Evolutionary conservation across 2,888 invertebrate species (phyloP).

Genomic region (Drosophila buzzatii): DNA sequence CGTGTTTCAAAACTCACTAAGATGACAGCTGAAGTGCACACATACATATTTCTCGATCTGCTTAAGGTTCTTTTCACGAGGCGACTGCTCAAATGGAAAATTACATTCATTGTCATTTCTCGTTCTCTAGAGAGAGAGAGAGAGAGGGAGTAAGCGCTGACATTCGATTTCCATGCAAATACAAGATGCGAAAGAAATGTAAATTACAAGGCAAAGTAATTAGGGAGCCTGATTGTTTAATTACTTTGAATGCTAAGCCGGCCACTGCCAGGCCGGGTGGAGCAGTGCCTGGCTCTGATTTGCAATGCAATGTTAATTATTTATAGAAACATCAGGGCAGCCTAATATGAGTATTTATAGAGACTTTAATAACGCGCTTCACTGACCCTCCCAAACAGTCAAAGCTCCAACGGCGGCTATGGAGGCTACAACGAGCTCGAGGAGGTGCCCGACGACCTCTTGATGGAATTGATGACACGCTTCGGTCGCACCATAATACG

Average conservation of each 20-base stretch:
- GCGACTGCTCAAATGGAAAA: constrained; percentile 46
- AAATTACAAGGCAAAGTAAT: constrained; percentile 45
- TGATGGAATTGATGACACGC: constrained; percentile 90
- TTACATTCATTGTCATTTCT: constrained; percentile 37
- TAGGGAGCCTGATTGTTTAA: constrained; percentile 41
- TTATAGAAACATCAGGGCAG: constrained; percentile 32
- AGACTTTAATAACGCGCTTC: constrained; percentile 68
- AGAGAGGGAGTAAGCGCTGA: background rate
- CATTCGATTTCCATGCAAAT: constrained; percentile 52
- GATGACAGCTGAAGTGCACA: constrained; percentile 31
- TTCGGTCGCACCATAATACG: constrained; percentile 91
- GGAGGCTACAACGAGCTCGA: constrained; percentile 87
- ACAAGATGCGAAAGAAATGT: constrained; percentile 18
- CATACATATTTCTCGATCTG: constrained; percentile 1
- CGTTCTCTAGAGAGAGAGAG: background rate
- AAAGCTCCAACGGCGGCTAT: constrained; percentile 74
- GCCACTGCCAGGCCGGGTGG: background rate
- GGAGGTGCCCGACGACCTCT: constrained; percentile 92
- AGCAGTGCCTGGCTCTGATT: constrained; percentile 12
- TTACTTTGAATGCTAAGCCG: constrained; percentile 19
- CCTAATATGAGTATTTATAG: constrained; percentile 43
- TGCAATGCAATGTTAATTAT: constrained; percentile 45
- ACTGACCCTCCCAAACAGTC: constrained; percentile 70
- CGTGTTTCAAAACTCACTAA: constrained; percentile 4
- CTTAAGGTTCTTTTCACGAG: constrained; percentile 8